Evolutionary conservation across 2,797 vertebrate species (phyloP).

Genomic region (Oceanodroma leucorhoa): DNA sequence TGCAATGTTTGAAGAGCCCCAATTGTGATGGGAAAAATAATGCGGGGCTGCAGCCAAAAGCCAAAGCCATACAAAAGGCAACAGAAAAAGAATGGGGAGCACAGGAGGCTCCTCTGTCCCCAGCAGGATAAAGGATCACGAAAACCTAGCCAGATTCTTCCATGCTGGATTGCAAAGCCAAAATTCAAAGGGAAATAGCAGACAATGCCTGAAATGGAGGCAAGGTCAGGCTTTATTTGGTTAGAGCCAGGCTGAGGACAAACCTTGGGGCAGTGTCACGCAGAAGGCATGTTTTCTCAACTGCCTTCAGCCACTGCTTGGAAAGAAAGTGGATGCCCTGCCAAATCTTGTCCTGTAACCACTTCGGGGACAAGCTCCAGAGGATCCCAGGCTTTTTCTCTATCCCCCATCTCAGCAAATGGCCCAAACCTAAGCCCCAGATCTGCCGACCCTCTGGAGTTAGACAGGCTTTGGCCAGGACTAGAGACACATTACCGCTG

Average conservation of each 20-base stretch:
- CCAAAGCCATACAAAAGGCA: slow-evolving; percentile 8
- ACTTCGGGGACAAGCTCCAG: background rate
- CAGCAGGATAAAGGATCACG: background rate
- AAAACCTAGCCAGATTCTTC: background rate
- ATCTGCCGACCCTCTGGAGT: background rate
- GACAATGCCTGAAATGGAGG: background rate
- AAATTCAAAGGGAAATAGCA: background rate
- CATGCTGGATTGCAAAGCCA: background rate
- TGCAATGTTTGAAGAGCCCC: slow-evolving; percentile 55
- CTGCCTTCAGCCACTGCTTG: background rate
- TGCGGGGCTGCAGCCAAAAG: slow-evolving; percentile 17
- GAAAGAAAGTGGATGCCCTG: background rate
- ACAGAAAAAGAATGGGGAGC: background rate
- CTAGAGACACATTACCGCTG: background rate
- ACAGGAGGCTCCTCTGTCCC: slow-evolving; percentile 15
- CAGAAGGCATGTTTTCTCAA: background rate
- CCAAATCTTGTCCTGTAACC: background rate
- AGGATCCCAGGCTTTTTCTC: background rate
- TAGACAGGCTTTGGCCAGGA: background rate
- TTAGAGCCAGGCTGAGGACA: slow-evolving; percentile 9
- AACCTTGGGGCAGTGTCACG: background rate
- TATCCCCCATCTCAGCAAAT: background rate
- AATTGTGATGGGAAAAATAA: slow-evolving; percentile 44
- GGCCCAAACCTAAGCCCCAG: background rate
- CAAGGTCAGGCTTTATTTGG: slow-evolving; percentile 1